Conservation (phyloP, 2,888 invertebrate genomes). For the Electrophaes corylata region DNA sequence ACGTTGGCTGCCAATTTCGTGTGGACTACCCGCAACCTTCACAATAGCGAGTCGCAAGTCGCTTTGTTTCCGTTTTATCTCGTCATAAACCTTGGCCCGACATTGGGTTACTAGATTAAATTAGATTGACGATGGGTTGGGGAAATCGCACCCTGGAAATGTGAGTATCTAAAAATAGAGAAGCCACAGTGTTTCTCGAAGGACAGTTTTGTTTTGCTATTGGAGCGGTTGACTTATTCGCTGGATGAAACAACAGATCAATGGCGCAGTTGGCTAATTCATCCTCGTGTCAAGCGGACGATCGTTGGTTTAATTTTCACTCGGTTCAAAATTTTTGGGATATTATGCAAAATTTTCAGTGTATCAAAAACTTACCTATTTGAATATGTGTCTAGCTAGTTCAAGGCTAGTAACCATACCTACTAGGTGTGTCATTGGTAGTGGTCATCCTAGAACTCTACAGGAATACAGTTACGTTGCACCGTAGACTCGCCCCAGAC, state of each 20-base stretch:
- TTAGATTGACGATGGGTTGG: conserved; percentile 21
- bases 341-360: not conserved
- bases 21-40: conserved; percentile 36
- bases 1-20: conserved; percentile 37
- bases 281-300: no score
- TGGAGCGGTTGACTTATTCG: not conserved
- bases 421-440: not conserved
- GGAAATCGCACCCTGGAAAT: conserved; percentile 7
- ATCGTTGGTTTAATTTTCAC: no score
- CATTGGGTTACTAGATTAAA: conserved; percentile 23
- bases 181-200: not conserved
- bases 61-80: conserved; percentile 37
- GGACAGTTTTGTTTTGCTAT: not conserved
- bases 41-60: conserved; percentile 26
- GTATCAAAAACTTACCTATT: no score
- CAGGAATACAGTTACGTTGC: not conserved
- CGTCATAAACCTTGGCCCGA: conserved; percentile 35
- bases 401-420: not conserved
- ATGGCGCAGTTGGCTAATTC: no score
- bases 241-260: no score
- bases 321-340: not conserved
- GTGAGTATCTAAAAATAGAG: conserved; percentile 7
- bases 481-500: conserved; percentile 6
- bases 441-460: not conserved
- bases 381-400: not conserved